These are phyloP conservation scores for Nymphalis c-album DNA, from an alignment of 2,888 invertebrate species.

Conservation along the genomic window DNA sequence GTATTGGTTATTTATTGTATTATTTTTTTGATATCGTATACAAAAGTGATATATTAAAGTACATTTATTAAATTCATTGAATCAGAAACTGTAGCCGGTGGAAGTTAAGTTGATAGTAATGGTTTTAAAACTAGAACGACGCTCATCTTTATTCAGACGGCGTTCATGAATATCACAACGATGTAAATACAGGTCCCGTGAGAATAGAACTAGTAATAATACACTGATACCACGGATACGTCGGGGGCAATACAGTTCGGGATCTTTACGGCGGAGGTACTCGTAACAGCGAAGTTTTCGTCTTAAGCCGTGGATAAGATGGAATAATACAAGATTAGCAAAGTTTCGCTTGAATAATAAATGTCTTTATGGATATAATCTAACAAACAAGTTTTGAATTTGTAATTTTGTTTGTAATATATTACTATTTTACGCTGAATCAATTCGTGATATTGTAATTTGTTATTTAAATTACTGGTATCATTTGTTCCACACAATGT, in stretches of 20 bases:
- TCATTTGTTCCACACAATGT: not conserved
- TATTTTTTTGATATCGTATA: not conserved
- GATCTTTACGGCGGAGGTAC: slow-evolving; percentile 59
- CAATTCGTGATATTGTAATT: no score
- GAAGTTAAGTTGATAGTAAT: slow-evolving; percentile 35
- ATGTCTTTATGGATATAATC: slow-evolving; percentile 22
- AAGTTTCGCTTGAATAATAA: slow-evolving; percentile 43
- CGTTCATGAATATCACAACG: slow-evolving; percentile 74
- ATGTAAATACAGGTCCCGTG: slow-evolving; percentile 65
- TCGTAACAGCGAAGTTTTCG: slow-evolving; percentile 51
- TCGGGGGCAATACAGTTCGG: slow-evolving; percentile 57
- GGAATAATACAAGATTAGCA: slow-evolving; percentile 60
- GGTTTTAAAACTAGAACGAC: slow-evolving; percentile 54
- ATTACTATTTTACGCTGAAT: no score
- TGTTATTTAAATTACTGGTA: not conserved
- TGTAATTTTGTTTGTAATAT: not conserved
- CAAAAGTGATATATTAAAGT: not conserved
- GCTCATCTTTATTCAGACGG: slow-evolving; percentile 75
- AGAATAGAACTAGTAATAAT: slow-evolving; percentile 65
- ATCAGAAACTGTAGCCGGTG: not conserved
- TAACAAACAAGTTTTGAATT: not conserved
- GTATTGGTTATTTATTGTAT: slow-evolving; percentile 47
- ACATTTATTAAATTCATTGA: not conserved
- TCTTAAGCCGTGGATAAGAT: slow-evolving; percentile 59
- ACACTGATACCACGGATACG: slow-evolving; percentile 44